phyloP scores from a whole-genome alignment of 2,888 invertebrate species.

The Eupeodes luniger region DNA sequence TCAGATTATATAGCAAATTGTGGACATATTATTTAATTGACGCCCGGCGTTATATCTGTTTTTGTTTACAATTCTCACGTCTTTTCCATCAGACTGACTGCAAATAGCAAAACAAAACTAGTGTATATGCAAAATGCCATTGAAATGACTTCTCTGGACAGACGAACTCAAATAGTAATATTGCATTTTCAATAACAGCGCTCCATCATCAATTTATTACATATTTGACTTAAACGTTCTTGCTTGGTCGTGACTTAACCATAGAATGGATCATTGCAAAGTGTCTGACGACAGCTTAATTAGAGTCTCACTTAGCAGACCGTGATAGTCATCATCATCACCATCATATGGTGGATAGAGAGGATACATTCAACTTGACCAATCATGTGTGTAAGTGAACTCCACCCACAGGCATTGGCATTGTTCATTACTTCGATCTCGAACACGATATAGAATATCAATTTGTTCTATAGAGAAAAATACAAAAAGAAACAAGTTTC shows the following conservation, averaged over 20 bases:
- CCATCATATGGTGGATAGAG: background rate
- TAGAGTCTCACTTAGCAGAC: constrained; percentile 17
- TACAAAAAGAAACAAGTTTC: constrained; percentile 30
- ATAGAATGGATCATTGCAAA: constrained; percentile 63
- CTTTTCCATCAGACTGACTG: background rate
- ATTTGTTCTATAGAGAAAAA: constrained; percentile 12
- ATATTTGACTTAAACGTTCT: constrained; percentile 19
- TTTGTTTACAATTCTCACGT: constrained; percentile 62
- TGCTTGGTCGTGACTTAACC: constrained; percentile 58
- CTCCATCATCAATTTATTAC: constrained; percentile 4
- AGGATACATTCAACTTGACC: constrained; percentile 54
- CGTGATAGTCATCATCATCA: constrained; percentile 1
- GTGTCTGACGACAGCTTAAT: constrained; percentile 73
- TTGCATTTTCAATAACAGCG: constrained; percentile 57
- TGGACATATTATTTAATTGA: constrained; percentile 31
- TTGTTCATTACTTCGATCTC: constrained; percentile 23
- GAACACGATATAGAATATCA: constrained; percentile 39
- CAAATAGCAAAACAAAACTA: background rate
- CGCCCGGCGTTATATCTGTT: constrained; percentile 37
- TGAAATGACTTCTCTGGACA: constrained; percentile 12
- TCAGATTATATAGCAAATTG: background rate
- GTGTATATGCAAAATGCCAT: constrained; percentile 49
- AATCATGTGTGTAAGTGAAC: constrained; percentile 34
- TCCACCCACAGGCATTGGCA: constrained; percentile 61
- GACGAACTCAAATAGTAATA: background rate